Evolutionary conservation across 2,113 vertebrate species (phyloP).

Genomic region (Trichomycterus rosablanca): DNA sequence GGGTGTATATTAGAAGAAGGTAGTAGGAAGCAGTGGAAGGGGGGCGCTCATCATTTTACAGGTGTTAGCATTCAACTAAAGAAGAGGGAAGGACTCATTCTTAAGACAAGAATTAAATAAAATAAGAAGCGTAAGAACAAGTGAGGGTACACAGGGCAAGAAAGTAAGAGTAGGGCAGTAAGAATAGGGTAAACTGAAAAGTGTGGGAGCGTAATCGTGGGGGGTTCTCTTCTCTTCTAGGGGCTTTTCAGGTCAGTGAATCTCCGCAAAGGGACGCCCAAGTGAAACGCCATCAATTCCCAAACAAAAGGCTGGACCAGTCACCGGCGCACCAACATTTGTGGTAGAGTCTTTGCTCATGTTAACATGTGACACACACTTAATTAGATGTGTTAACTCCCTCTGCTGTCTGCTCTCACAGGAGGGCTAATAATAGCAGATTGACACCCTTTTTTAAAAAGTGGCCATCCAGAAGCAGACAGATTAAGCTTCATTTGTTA

Average conservation of each 20-base stretch:
- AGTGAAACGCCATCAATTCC: conserved; percentile 78
- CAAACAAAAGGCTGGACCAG: conserved; percentile 75
- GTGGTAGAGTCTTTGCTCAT: conserved; percentile 68
- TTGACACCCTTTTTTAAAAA: conserved; percentile 12
- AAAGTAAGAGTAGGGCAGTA: conserved; percentile 15
- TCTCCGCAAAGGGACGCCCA: conserved; percentile 70
- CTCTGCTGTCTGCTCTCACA: conserved; percentile 69
- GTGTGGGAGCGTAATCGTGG: conserved; percentile 19
- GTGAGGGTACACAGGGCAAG: conserved; percentile 5
- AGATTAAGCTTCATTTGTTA: conserved; percentile 13
- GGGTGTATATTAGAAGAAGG: conserved; percentile 1
- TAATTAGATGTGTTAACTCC: conserved; percentile 76
- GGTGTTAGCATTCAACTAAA: conserved; percentile 19
- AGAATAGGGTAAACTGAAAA: conserved; percentile 16
- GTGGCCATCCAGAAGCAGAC: neutral
- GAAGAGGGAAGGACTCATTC: conserved; percentile 13
- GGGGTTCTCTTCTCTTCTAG: conserved; percentile 56
- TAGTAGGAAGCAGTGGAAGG: neutral
- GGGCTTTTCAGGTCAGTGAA: conserved; percentile 72
- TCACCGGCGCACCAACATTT: conserved; percentile 73
- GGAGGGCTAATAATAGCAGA: conserved; percentile 45
- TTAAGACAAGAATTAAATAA: neutral
- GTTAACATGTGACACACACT: conserved; percentile 73
- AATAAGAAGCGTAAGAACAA: neutral
- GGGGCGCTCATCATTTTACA: conserved; percentile 18